Conservation (phyloP, 2,888 invertebrate species). For the Adineta ricciae region DNA sequence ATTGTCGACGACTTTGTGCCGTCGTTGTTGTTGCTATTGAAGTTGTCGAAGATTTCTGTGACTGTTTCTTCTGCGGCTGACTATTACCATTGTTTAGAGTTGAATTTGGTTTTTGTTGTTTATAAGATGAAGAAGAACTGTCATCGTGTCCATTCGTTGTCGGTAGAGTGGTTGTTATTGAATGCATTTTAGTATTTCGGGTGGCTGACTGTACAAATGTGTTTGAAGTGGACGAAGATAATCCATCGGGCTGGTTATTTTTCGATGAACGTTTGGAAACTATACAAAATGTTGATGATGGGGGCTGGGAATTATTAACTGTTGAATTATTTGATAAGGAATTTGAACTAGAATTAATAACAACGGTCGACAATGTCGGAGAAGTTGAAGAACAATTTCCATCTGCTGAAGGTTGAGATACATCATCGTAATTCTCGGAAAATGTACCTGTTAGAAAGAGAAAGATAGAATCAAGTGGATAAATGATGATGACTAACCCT, state of each 20-base stretch:
- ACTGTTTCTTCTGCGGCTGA: background rate
- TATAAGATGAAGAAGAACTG: background rate
- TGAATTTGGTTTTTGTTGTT: conserved; percentile 11
- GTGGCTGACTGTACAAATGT: background rate
- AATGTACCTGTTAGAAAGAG: background rate
- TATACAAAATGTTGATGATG: background rate
- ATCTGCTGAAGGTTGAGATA: background rate
- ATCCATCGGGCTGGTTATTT: background rate
- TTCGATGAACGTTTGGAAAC: conserved; percentile 19
- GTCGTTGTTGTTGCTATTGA: background rate
- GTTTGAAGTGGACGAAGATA: background rate
- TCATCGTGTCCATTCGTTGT: conserved; percentile 12
- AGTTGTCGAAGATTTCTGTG: background rate
- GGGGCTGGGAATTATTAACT: background rate
- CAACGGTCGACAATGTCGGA: background rate
- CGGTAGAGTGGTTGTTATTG: background rate
- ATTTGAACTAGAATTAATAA: background rate
- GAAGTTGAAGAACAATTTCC: background rate
- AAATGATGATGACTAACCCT: background rate
- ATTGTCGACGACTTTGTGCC: background rate
- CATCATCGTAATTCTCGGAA: background rate
- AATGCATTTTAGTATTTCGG: background rate
- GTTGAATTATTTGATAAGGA: background rate
- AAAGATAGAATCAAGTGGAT: background rate
- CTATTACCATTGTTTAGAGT: background rate